These are phyloP conservation scores for Orius insidiosus DNA, from an alignment of 1,140 invertebrate genomes.

Conservation along the genomic window DNA sequence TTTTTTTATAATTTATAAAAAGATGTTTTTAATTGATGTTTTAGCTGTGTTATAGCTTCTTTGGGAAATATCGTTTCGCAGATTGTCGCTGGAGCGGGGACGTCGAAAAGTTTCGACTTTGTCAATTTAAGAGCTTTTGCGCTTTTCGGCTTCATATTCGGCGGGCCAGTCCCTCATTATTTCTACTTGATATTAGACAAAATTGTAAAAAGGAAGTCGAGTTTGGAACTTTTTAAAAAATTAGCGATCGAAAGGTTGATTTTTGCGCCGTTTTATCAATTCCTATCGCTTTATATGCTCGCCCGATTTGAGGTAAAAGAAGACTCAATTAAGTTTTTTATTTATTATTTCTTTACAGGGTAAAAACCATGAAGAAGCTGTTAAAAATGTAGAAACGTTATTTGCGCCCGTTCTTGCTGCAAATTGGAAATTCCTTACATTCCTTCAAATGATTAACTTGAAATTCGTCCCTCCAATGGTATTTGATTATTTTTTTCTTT, in stretches of 20 bases:
- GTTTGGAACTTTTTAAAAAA: slow-evolving; percentile 31
- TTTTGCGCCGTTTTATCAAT: slow-evolving; percentile 47
- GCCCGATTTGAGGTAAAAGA: slow-evolving; percentile 47
- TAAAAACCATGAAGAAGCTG: slow-evolving; percentile 39
- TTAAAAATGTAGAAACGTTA: slow-evolving; percentile 35
- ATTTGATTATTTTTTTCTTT: too few relatives aligned
- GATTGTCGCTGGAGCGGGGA: slow-evolving; percentile 36
- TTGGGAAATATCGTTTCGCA: slow-evolving; percentile 47
- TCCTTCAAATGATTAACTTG: slow-evolving; percentile 50
- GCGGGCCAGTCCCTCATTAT: slow-evolving; percentile 49
- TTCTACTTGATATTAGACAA: slow-evolving; percentile 43
- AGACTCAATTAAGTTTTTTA: slow-evolving; percentile 12
- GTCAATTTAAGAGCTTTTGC: slow-evolving; percentile 15
- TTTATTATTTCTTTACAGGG: slow-evolving; percentile 26
- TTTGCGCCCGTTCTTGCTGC: slow-evolving; percentile 40
- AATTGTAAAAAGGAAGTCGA: slow-evolving; percentile 28
- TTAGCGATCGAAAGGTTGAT: slow-evolving; percentile 44
- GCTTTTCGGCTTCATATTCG: slow-evolving; percentile 42
- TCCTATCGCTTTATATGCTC: slow-evolving; percentile 44
- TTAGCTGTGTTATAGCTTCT: slow-evolving; percentile 38
- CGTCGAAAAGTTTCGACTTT: slow-evolving; percentile 16
- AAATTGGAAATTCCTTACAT: slow-evolving; percentile 51
- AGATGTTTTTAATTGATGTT: slow-evolving; percentile 19
- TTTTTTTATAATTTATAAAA: too few relatives aligned
- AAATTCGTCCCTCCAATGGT: slow-evolving; percentile 53